A percentile compares a stretch with the other conserved stretches of the same genome.
Conservation (phyloP, 1,140 invertebrate species). For the Pomacea maculata region DNA sequence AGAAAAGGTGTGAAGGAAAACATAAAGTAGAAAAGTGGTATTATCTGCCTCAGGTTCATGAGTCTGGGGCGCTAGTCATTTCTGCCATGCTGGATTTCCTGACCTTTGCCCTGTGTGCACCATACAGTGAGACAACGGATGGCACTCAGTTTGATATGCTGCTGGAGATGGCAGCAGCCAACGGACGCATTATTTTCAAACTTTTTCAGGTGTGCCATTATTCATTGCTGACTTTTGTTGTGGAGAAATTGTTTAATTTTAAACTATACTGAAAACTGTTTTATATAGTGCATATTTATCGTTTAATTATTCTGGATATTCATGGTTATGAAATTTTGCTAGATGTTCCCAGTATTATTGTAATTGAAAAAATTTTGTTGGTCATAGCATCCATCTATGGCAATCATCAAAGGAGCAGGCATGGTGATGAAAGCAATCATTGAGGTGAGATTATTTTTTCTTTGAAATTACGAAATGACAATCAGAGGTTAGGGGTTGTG, state of each 20-base stretch:
- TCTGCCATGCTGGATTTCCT: conserved; percentile 96
- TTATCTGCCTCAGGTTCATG: conserved; percentile 74
- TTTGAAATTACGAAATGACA: not conserved
- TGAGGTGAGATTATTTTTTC: conserved; percentile 69
- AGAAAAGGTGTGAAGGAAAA: not conserved
- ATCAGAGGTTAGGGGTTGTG: not conserved
- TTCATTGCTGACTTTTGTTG: not conserved
- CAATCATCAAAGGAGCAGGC: conserved; percentile 97
- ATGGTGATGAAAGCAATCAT: conserved; percentile 97
- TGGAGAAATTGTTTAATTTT: no score
- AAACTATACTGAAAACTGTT: no score
- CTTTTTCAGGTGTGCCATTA: conserved; percentile 83
- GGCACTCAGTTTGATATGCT: conserved; percentile 96
- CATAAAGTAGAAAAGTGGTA: not conserved
- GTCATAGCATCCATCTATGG: conserved; percentile 89
- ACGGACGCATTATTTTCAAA: conserved; percentile 90
- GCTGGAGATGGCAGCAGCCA: conserved; percentile 90
- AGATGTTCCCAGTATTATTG: not conserved
- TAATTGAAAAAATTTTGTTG: not conserved
- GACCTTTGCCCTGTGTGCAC: conserved; percentile 98
- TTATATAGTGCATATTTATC: no score
- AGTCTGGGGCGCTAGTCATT: conserved; percentile 74
- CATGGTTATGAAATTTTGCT: no score
- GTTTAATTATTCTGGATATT: no score
- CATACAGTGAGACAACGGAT: conserved; percentile 99